Conservation (phyloP, 2,113 vertebrate species). For the Xiphophorus maculatus region DNA sequence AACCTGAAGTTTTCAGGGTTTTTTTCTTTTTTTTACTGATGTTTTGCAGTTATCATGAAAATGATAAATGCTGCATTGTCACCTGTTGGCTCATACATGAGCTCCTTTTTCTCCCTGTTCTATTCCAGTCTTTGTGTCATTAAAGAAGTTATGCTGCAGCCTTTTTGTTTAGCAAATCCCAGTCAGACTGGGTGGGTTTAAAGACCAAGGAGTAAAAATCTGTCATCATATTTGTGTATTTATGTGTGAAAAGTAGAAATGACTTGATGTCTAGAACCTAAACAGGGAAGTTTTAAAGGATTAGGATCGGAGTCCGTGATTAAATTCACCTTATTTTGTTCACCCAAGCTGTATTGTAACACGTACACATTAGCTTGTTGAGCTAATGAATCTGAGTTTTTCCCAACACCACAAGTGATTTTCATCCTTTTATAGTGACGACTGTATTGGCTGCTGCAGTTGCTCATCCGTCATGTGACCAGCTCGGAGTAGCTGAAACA, state of each 20-base stretch:
- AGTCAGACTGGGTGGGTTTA: background rate
- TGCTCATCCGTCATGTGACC: too few relatives aligned
- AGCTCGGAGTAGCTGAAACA: too few relatives aligned
- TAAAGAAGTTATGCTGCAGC: conserved; percentile 3
- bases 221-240: background rate
- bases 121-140: background rate
- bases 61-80: background rate
- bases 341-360: too few relatives aligned
- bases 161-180: conserved; percentile 16
- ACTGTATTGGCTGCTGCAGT: too few relatives aligned
- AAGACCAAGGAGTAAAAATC: background rate
- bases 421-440: too few relatives aligned
- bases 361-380: too few relatives aligned
- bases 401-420: too few relatives aligned
- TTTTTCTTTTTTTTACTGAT: background rate
- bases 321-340: too few relatives aligned
- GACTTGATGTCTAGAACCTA: background rate
- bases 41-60: background rate
- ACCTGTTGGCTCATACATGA: background rate
- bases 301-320: too few relatives aligned
- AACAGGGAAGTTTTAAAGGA: too few relatives aligned
- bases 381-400: too few relatives aligned
- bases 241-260: background rate
- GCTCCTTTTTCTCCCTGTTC: background rate
- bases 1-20: background rate